These are phyloP conservation scores for Trichoplusia ni DNA, from an alignment of 1,140 invertebrate genomes.

Conservation along the genomic window DNA sequence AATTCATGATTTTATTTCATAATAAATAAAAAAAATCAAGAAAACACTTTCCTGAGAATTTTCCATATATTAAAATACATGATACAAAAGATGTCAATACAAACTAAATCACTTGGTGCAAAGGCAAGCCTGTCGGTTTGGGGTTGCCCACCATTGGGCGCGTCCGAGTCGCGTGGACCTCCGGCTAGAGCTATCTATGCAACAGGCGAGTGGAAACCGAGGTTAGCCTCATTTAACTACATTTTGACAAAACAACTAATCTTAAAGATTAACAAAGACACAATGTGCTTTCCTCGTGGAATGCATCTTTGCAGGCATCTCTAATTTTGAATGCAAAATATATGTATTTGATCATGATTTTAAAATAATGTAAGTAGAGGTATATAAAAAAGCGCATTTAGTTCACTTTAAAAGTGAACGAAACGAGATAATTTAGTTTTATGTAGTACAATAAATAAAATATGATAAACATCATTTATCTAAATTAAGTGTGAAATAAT, in stretches of 20 bases:
- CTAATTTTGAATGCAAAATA: slow-evolving; percentile 65
- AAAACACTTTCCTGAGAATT: slow-evolving; percentile 78
- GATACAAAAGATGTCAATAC: slow-evolving; percentile 81
- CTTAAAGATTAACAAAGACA: slow-evolving; percentile 66
- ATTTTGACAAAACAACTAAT: slow-evolving; percentile 69
- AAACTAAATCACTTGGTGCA: slow-evolving; percentile 82
- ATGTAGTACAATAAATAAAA: slow-evolving; percentile 78
- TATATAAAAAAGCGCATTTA: slow-evolving; percentile 78
- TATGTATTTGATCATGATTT: slow-evolving; percentile 78
- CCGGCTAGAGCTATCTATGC: slow-evolving; percentile 62
- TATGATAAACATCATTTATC: slow-evolving; percentile 73
- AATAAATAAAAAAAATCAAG: slow-evolving; percentile 81
- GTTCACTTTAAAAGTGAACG: slow-evolving; percentile 76
- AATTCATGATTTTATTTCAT: slow-evolving; percentile 81
- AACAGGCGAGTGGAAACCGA: slow-evolving; percentile 73
- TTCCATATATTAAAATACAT: slow-evolving; percentile 79
- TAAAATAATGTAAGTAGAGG: slow-evolving; percentile 76
- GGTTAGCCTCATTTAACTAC: slow-evolving; percentile 70
- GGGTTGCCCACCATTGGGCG: slow-evolving; percentile 45
- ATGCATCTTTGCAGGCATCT: slow-evolving; percentile 69
- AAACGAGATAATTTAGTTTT: slow-evolving; percentile 72
- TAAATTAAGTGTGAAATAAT: slow-evolving; percentile 79
- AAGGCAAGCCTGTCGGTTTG: slow-evolving; percentile 79
- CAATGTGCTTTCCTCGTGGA: slow-evolving; percentile 65
- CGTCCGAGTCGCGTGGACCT: slow-evolving; percentile 34